Evolutionary conservation across 35 echinoderm and acorn worm genomes (phyloP).

Genomic region (Apostichopus japonicus): DNA sequence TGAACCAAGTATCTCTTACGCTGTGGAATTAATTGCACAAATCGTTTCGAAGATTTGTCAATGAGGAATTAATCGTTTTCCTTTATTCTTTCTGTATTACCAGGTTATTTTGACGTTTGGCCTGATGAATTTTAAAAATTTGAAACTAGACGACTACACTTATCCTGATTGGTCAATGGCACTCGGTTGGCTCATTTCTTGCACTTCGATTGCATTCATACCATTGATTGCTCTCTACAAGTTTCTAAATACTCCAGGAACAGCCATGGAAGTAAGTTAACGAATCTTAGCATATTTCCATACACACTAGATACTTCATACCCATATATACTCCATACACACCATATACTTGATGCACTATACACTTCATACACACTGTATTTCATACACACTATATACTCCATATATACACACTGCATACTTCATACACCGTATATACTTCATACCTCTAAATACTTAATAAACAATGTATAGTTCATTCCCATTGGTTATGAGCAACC

Average conservation of each 20-base stretch:
- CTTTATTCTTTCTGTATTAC: not conserved
- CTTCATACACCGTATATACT: too few relatives aligned
- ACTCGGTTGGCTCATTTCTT: slow-evolving; percentile 81
- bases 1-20: too few relatives aligned
- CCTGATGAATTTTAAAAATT: slow-evolving; percentile 62
- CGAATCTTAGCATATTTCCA: not conserved
- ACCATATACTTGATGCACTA: not conserved
- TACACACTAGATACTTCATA: not conserved
- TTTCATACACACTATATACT: not conserved
- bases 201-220: slow-evolving; percentile 81
- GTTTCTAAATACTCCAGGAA: slow-evolving; percentile 70
- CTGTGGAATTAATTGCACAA: too few relatives aligned
- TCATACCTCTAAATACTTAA: too few relatives aligned
- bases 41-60: too few relatives aligned
- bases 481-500: too few relatives aligned
- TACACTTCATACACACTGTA: too few relatives aligned
- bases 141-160: slow-evolving; percentile 68
- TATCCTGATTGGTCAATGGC: slow-evolving; percentile 92
- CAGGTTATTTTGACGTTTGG: slow-evolving; percentile 81
- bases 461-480: too few relatives aligned
- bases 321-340: not conserved
- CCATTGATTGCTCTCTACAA: slow-evolving; percentile 78
- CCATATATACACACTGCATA: too few relatives aligned
- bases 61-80: too few relatives aligned
- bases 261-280: slow-evolving; percentile 67